These are phyloP conservation scores for Stichodactyla mertensii DNA, from an alignment of 64 coral and sea anemone genomes.

Conservation along the genomic window DNA sequence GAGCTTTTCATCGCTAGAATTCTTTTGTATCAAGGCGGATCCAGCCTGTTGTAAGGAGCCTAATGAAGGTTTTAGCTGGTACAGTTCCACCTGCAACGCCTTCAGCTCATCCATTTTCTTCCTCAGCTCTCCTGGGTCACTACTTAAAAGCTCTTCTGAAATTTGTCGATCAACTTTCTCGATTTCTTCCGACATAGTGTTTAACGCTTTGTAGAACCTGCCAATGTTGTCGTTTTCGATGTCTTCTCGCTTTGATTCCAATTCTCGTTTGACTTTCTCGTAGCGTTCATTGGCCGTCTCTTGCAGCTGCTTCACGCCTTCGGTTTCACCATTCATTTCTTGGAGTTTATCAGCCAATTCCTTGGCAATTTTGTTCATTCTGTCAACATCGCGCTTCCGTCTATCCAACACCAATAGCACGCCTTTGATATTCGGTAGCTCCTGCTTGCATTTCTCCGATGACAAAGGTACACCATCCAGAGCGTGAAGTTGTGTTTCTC, in stretches of 20 bases:
- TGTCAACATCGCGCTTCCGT: constrained; percentile 47
- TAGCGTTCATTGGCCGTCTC: constrained; percentile 71
- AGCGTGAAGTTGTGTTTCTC: constrained; percentile 50
- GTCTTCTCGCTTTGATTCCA: constrained; percentile 38
- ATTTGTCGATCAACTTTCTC: constrained; percentile 56
- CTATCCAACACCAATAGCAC: constrained; percentile 68
- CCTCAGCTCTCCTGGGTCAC: constrained; percentile 50
- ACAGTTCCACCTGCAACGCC: constrained; percentile 51
- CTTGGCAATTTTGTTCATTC: constrained; percentile 55
- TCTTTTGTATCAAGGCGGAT: constrained; percentile 56
- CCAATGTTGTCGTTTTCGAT: constrained; percentile 54
- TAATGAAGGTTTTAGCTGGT: constrained; percentile 57
- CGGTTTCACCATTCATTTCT: constrained; percentile 41
- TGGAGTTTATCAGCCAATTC: constrained; percentile 68
- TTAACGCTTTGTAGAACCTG: constrained; percentile 54
- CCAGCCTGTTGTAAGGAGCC: constrained; percentile 62
- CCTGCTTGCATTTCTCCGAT: constrained; percentile 41
- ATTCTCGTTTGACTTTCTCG: constrained; percentile 65
- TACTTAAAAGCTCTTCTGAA: constrained; percentile 44
- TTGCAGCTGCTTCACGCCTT: constrained; percentile 29
- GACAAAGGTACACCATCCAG: constrained; percentile 1
- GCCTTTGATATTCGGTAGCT: constrained; percentile 48
- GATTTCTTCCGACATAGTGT: constrained; percentile 49
- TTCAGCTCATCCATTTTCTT: constrained; percentile 66
- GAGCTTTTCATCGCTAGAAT: constrained; percentile 55